These are phyloP conservation scores for Zoanthus sansibaricus DNA, from an alignment of 92 coral and sea anemone species.

Conservation along the genomic window DNA sequence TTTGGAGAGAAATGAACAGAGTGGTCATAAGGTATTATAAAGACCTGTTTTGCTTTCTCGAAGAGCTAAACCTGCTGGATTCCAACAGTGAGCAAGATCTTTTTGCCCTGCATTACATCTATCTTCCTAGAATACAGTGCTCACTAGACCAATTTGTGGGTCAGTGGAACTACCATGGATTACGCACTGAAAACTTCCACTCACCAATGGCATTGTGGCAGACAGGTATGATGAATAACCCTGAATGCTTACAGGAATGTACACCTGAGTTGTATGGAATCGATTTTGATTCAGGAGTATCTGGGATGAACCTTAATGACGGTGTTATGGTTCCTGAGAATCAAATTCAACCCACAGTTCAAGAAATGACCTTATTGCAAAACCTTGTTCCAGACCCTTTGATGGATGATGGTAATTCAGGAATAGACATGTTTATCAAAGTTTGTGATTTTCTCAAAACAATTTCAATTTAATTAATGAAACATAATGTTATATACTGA, in stretches of 20 bases:
- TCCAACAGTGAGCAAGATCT: constrained; percentile 61
- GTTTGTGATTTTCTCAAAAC: constrained; percentile 1
- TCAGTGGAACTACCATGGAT: constrained; percentile 60
- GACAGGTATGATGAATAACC: constrained; percentile 10
- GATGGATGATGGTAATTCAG: not conserved
- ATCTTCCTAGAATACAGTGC: constrained; percentile 63
- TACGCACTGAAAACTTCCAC: constrained; percentile 10
- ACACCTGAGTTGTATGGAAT: not conserved
- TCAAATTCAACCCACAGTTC: not conserved
- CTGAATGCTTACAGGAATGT: constrained; percentile 4
- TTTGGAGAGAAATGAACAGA: constrained; percentile 66
- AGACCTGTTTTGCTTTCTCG: constrained; percentile 66
- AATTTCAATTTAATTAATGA: not conserved
- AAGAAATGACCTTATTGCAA: not conserved
- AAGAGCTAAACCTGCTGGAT: constrained; percentile 61
- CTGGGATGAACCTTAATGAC: not conserved
- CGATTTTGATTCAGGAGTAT: not conserved
- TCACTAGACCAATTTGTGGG: constrained; percentile 28
- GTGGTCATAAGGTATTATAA: constrained; percentile 63
- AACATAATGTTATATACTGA: not conserved
- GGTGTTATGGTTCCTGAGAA: not conserved
- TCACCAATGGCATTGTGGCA: constrained; percentile 49
- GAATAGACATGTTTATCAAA: constrained; percentile 21
- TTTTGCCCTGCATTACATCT: constrained; percentile 67
- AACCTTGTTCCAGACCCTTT: constrained; percentile 15